Evolutionary conservation across 1,140 invertebrate species (phyloP).

Genomic region (Varroa destructor): DNA sequence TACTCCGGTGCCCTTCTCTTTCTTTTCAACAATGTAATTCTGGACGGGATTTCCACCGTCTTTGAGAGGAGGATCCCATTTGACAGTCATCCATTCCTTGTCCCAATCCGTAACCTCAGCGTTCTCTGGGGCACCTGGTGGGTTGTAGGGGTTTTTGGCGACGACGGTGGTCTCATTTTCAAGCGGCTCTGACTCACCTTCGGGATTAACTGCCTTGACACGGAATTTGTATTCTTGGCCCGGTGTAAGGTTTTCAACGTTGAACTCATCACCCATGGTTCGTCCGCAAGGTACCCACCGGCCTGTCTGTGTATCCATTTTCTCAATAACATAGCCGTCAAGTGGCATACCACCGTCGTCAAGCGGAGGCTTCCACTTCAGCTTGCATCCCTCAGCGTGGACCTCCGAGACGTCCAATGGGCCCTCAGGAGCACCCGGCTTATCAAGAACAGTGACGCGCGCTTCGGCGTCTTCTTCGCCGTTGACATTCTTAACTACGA

Average conservation of each 20-base stretch:
- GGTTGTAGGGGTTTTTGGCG: conserved; percentile 93
- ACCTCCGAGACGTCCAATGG: conserved; percentile 78
- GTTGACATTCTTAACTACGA: conserved; percentile 79
- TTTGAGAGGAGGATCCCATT: conserved; percentile 71
- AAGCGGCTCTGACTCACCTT: conserved; percentile 91
- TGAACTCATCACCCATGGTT: conserved; percentile 63
- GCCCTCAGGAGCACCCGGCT: conserved; percentile 76
- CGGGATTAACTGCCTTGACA: conserved; percentile 89
- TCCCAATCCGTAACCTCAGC: conserved; percentile 86
- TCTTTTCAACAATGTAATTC: conserved; percentile 84
- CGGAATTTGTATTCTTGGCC: conserved; percentile 96
- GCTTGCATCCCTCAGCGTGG: conserved; percentile 76
- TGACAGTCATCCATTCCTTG: conserved; percentile 78
- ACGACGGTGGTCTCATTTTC: conserved; percentile 77
- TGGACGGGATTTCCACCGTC: conserved; percentile 85
- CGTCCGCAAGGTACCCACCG: conserved; percentile 76
- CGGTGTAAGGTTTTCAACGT: conserved; percentile 70
- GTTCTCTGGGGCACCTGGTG: conserved; percentile 73
- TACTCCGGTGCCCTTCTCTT: conserved; percentile 67
- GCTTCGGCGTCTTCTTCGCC: conserved; percentile 82
- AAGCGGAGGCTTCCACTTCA: conserved; percentile 81
- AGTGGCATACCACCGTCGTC: conserved; percentile 94
- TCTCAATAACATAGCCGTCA: conserved; percentile 87
- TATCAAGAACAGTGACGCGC: conserved; percentile 66
- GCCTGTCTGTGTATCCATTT: conserved; percentile 77